Evolutionary conservation across 2,113 vertebrate species (phyloP).

Genomic region (Poeciliopsis prolifica): DNA sequence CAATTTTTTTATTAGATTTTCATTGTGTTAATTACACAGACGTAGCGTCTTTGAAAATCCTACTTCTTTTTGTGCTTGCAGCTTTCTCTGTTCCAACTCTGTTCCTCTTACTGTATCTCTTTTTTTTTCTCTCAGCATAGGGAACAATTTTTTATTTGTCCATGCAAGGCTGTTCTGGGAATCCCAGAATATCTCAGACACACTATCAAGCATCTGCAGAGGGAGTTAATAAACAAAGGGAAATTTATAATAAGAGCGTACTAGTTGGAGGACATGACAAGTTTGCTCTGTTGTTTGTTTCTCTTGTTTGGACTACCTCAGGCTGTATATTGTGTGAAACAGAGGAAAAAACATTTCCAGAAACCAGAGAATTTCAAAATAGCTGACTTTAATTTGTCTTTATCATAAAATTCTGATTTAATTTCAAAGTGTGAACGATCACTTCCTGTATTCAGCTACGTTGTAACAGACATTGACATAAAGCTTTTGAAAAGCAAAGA

Average conservation of each 20-base stretch:
- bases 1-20: too few relatives aligned
- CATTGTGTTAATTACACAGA: too few relatives aligned
- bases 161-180: slow-evolving; percentile 39
- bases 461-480: neutral
- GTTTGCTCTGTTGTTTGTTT: neutral
- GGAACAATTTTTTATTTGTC: slow-evolving; percentile 31
- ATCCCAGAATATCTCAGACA: slow-evolving; percentile 69
- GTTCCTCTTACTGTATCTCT: neutral
- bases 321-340: neutral
- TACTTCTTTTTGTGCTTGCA: too few relatives aligned
- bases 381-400: too few relatives aligned
- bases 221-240: neutral
- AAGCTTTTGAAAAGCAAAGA: neutral
- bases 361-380: too few relatives aligned
- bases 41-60: too few relatives aligned
- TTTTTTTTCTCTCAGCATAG: slow-evolving; percentile 1
- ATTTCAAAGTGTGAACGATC: too few relatives aligned
- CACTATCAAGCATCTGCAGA: slow-evolving; percentile 34
- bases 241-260: slow-evolving; percentile 18
- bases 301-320: neutral
- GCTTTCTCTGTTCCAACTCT: neutral
- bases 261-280: slow-evolving; percentile 56
- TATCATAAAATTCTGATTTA: too few relatives aligned
- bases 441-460: neutral
- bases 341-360: neutral